Conservation (phyloP, 1,140 invertebrate genomes). For the Episyrphus balteatus region DNA sequence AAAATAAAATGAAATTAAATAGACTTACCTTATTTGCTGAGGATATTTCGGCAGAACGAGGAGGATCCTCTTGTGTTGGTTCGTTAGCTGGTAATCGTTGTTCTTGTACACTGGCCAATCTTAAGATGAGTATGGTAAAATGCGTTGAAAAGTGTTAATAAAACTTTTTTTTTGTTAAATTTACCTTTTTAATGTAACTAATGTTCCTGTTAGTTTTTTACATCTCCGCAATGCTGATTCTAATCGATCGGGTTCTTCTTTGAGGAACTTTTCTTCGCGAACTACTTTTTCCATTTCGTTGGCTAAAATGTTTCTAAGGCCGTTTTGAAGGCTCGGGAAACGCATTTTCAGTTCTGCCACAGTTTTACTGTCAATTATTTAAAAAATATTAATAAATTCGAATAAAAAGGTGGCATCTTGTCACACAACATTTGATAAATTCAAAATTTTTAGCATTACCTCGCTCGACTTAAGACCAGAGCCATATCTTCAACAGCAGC, state of each 20-base stretch:
- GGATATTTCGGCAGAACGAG: slow-evolving; percentile 50
- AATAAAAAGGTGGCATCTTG: background rate
- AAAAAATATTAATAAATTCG: slow-evolving; percentile 3
- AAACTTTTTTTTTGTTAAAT: background rate
- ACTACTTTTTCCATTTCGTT: slow-evolving; percentile 92
- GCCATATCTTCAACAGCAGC: slow-evolving; percentile 94
- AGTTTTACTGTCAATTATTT: slow-evolving; percentile 65
- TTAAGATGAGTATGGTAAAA: slow-evolving; percentile 35
- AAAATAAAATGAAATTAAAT: background rate
- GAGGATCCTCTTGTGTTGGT: slow-evolving; percentile 52
- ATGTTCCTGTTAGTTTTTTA: slow-evolving; percentile 91
- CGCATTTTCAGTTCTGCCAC: slow-evolving; percentile 88
- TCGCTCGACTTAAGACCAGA: slow-evolving; percentile 74
- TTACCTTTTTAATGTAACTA: slow-evolving; percentile 93
- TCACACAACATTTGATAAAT: background rate
- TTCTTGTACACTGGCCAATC: slow-evolving; percentile 89
- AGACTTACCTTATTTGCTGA: slow-evolving; percentile 53
- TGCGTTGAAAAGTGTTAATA: background rate
- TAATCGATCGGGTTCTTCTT: slow-evolving; percentile 86
- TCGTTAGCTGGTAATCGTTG: slow-evolving; percentile 64
- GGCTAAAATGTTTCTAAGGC: slow-evolving; percentile 74
- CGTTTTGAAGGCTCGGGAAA: slow-evolving; percentile 80
- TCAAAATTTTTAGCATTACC: too few species aligned
- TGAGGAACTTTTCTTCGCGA: slow-evolving; percentile 89
- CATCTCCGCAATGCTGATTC: slow-evolving; percentile 84